Conservation (phyloP, 2,888 invertebrate genomes). For the Podabrus alpinus region DNA sequence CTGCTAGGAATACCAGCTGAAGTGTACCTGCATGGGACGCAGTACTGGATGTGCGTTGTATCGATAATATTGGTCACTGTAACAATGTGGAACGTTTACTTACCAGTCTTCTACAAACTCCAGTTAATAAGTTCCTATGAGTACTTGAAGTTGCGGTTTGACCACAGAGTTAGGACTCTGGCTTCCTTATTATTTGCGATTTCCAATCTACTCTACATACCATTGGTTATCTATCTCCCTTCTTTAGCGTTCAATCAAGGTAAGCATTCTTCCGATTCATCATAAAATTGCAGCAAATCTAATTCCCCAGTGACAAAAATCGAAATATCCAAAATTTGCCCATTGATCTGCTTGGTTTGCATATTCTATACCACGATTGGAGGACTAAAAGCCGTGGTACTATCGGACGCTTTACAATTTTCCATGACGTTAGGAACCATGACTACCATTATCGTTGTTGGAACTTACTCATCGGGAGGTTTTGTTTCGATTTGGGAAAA, state of each 20-base stretch:
- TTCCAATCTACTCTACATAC: constrained; percentile 60
- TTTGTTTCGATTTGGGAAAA: constrained; percentile 62
- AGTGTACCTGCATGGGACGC: constrained; percentile 70
- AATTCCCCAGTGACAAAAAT: constrained; percentile 46
- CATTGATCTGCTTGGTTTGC: constrained; percentile 71
- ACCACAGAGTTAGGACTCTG: constrained; percentile 60
- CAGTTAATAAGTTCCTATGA: constrained; percentile 70
- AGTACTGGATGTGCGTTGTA: constrained; percentile 58
- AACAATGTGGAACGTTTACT: constrained; percentile 49
- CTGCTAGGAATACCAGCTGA: constrained; percentile 72
- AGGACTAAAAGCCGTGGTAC: constrained; percentile 69
- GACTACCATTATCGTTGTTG: constrained; percentile 62
- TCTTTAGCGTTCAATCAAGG: constrained; percentile 68
- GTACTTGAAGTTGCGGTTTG: constrained; percentile 65
- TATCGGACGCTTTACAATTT: constrained; percentile 66
- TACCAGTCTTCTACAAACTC: constrained; percentile 69
- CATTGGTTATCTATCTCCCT: constrained; percentile 70
- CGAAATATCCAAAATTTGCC: constrained; percentile 66
- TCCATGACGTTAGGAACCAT: constrained; percentile 61
- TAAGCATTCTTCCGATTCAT: constrained; percentile 42
- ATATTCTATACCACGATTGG: constrained; percentile 78
- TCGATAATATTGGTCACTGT: constrained; percentile 49
- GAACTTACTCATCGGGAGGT: constrained; percentile 61
- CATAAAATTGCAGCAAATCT: not conserved
- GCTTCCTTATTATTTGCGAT: constrained; percentile 63